Base-by-base conservation (phyloP, 2,888 invertebrate genomes). In the Oligia fasciuncula region DNA sequence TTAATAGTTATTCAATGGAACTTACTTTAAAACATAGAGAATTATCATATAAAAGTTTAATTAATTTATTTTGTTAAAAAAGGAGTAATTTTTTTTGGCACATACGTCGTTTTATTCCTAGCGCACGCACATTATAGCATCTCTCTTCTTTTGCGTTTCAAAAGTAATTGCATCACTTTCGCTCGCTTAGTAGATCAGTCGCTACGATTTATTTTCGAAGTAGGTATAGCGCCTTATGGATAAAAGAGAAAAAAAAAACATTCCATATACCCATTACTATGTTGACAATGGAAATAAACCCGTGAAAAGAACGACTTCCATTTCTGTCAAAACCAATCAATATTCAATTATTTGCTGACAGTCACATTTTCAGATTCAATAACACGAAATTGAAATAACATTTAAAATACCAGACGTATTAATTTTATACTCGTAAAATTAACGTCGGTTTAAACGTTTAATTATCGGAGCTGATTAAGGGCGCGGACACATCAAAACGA, bases 401-500 rank as follows among this genome's bases (percentile, higher is more conserved):
- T 85, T 83, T 77, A 85, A 83, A 77, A 77, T 77, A 83, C 73
- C 74, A 77, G 74, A 78, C 74, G 29, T 73, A 87, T 79, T 73
- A 77, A 86, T 80, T 85, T 80, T 81, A 72, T 77, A 73, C 63
- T 77, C 71, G 73, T 51, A 69, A 71, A 68, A 79, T 87, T 81
- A 85, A 81, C 67, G 67, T 79, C 68, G 79, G 76, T 78, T 87
- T 87, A 87, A 88, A 89, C 86, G 87, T 86, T 86, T 88, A 88
- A 90, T 90, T 88, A 84, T 84, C 54, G 67, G 46, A 79, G 66
- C 87, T 89, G 85, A 85, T 89, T 87, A 88, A 88, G 81, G 81
- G 73, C 74, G 87, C 87, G 77, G 73, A 87, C 87, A 87, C 90
- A 90, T 91, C 89, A 90, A 91, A 91, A 88, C 88, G 88, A 92